Evolutionary conservation across 2,113 vertebrate species (phyloP), one percentile per base, ranked within the genome.

Genomic region (Calidris pygmaea): DNA sequence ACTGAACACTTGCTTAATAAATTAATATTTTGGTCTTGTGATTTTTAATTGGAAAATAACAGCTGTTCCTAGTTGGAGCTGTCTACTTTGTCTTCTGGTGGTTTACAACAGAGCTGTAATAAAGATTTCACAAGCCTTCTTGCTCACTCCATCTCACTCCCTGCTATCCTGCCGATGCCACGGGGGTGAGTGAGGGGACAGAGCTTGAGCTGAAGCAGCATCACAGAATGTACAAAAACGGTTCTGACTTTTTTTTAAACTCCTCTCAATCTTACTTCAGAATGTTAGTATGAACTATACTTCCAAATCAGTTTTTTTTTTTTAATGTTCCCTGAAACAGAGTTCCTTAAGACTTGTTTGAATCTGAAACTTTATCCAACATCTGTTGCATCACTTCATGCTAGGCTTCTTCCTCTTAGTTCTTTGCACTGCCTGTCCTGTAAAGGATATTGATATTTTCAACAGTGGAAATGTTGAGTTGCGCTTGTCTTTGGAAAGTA

Each of bases 1-100:
- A 92, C 89, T 85, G 94, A 96, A 93, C 14, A 11, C 89, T 89
- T 86, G 50, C 77, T 87, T 98, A 95, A 97, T 96, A 96, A 97
- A 96, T 98, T 97, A 97, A 96, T 98, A 96, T 97, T 98, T 98
- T 96, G 75, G 55, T 97, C 89, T 97, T 96, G 89, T 96, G 78
- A 96, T 95, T 95, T 97, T 84, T 98, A 97, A 97, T 96, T 97
- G 93, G 94, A 94, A 98, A 97, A 96, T 97, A 98, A 88, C 90
- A 98, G 93, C 95, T 97, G 96, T 95, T 97, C 55, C 89, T 96
- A 41, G 37, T 94, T 97, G 89, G 90, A 97, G 45, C 55, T 85
- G 71, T 95, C 37, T 93, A 3, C 65, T 95, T 80, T 68, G 48
- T 96, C 88, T 97, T 74, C 37, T 94, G 77, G 77, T 90, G 72